These are phyloP conservation scores for Protaetia brevitarsis DNA, from an alignment of 1,140 invertebrate genomes.

Conservation along the genomic window DNA sequence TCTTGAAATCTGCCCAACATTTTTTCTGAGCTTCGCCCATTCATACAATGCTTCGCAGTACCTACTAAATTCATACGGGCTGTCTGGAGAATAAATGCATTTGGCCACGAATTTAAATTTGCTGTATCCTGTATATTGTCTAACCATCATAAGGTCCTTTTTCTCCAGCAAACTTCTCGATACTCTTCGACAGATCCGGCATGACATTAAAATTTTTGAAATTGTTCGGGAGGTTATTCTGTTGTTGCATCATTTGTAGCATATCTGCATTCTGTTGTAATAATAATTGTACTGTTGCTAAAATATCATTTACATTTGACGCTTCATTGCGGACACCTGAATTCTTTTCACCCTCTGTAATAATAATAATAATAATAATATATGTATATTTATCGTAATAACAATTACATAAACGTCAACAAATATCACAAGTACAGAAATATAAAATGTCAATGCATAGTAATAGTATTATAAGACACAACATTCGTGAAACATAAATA, in stretches of 20 bases:
- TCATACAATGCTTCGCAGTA: background rate
- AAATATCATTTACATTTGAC: background rate
- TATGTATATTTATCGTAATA: too few relatives aligned
- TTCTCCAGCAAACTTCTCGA: background rate
- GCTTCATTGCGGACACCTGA: background rate
- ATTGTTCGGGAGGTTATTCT: background rate
- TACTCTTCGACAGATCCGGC: background rate
- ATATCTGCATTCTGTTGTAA: background rate
- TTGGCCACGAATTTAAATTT: background rate
- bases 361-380: too few relatives aligned
- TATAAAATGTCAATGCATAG: too few relatives aligned
- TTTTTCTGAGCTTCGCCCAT: background rate
- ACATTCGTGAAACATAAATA: too few relatives aligned
- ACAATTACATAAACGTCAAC: too few relatives aligned
- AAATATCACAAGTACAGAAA: too few relatives aligned
- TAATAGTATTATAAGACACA: too few relatives aligned
- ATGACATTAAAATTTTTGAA: background rate
- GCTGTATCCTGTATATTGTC: background rate
- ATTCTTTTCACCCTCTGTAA: background rate
- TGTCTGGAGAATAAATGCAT: background rate
- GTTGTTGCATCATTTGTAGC: background rate
- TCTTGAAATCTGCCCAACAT: background rate
- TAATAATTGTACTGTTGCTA: background rate
- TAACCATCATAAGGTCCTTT: background rate
- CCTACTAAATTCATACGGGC: background rate